These are phyloP conservation scores for Sturnira hondurensis DNA, from an alignment of 2,113 vertebrate species.

Conservation along the genomic window DNA sequence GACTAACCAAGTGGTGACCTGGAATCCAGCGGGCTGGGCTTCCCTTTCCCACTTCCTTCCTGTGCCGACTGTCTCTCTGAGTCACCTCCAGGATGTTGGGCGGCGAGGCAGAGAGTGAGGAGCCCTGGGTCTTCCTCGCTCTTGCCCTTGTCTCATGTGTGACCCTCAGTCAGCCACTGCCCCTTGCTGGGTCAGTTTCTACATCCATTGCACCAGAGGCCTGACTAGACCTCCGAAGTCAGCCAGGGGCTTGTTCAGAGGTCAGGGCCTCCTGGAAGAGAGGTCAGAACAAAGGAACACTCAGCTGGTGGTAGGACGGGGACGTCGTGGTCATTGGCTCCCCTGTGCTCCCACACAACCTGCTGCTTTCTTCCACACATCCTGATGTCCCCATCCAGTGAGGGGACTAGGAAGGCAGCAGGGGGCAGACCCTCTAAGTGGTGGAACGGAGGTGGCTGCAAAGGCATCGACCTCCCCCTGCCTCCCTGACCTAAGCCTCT, in stretches of 20 bases:
- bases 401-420: background rate
- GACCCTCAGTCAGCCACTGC: slow-evolving; percentile 50
- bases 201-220: slow-evolving; percentile 11
- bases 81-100: slow-evolving; percentile 68
- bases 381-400: background rate
- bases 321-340: background rate
- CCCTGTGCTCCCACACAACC: background rate
- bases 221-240: background rate
- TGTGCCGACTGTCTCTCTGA: slow-evolving; percentile 39
- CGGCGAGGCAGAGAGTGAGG: background rate
- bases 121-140: background rate
- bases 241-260: background rate
- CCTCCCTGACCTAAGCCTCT: background rate
- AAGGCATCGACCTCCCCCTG: fast-evolving
- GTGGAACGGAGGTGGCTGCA: background rate
- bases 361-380: background rate
- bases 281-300: background rate
- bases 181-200: slow-evolving; percentile 42
- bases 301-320: background rate
- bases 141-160: background rate
- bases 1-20: slow-evolving; percentile 52
- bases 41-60: slow-evolving; percentile 75
- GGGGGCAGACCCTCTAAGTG: background rate
- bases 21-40: slow-evolving; percentile 65
- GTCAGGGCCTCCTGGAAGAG: background rate